Conservation (phyloP, 92 coral and sea anemone genomes). For the Blastomussa wellsi region DNA sequence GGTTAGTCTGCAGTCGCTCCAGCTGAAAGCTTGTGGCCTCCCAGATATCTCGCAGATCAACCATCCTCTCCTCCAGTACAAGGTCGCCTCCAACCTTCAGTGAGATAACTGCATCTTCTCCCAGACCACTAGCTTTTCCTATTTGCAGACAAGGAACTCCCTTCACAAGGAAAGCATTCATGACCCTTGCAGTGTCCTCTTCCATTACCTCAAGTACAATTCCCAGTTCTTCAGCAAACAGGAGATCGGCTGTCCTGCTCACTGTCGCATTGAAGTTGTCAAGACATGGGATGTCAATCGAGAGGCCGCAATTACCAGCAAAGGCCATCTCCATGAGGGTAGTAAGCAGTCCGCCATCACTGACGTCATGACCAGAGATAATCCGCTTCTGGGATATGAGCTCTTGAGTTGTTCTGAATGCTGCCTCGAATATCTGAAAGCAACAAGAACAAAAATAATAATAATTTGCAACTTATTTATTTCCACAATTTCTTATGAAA, state of each 20-base stretch:
- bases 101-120: conserved; percentile 71
- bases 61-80: conserved; percentile 92
- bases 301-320: conserved; percentile 92
- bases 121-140: conserved; percentile 72
- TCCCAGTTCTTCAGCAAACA: conserved; percentile 96
- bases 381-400: conserved; percentile 70
- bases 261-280: conserved; percentile 40
- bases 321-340: conserved; percentile 94
- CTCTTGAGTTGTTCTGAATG: conserved; percentile 80
- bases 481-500: no score
- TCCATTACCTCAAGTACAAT: conserved; percentile 80
- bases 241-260: conserved; percentile 55
- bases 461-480: no score
- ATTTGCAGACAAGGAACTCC: conserved; percentile 69
- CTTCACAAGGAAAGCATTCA: conserved; percentile 58
- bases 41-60: conserved; percentile 88
- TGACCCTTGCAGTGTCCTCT: conserved; percentile 67
- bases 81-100: conserved; percentile 67
- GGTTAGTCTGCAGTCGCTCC: conserved; percentile 88
- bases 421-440: conserved; percentile 70
- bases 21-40: conserved; percentile 98
- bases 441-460: not conserved
- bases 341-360: conserved; percentile 93
- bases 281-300: conserved; percentile 56
- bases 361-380: conserved; percentile 91